Evolutionary conservation across 2,797 vertebrate genomes (phyloP), one percentile per base, ranked within the genome.

Genomic region (Rhincodon typus): DNA sequence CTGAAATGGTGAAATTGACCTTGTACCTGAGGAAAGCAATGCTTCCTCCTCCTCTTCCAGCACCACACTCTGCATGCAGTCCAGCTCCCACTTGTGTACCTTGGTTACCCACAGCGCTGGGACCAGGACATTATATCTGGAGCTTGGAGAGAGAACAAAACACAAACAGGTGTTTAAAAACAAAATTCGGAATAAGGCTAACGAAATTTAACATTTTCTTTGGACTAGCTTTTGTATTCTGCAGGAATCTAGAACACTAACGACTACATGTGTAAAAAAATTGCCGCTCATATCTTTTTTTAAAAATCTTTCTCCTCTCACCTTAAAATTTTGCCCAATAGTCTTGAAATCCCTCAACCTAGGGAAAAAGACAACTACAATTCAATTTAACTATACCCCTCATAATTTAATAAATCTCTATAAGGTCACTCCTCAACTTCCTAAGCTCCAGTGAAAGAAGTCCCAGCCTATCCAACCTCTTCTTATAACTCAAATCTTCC

Each of bases 71-170:
- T 97, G 97, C 97, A 98, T 97, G 96, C 97, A 97, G 95, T 97
- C 97, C 34, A 98, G 96, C 97, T 98, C 97, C 97, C 97, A 98
- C 96, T 98, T 97, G 82, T 98, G 97, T 94, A 98, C 96, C n/a
- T 98, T 97, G 0, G 96, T 98, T 17, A 96, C 96, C 97, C 97
- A 98, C 95, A 98, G 96, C 17, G 97, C 97, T 50, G 97, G 97
- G 50, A 98, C 96, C 96, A 98, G 96, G 72, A 97, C 96, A 0
- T 94, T 90, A 96, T 98, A 97, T 96, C 97, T 96, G 86, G 97
- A 97, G 94, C 98, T 98, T 96, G 57, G 30, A 95, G 88, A 79
- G 23, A 67, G 95, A 38, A 86, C 1, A 94, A 70, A 96, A 79
- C 30, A 50, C n/a, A 66, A 95, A 2, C n/a, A 13, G 3, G 77